These are phyloP conservation scores for Therioaphis trifolii DNA, from an alignment of 2,888 invertebrate species.

Conservation along the genomic window DNA sequence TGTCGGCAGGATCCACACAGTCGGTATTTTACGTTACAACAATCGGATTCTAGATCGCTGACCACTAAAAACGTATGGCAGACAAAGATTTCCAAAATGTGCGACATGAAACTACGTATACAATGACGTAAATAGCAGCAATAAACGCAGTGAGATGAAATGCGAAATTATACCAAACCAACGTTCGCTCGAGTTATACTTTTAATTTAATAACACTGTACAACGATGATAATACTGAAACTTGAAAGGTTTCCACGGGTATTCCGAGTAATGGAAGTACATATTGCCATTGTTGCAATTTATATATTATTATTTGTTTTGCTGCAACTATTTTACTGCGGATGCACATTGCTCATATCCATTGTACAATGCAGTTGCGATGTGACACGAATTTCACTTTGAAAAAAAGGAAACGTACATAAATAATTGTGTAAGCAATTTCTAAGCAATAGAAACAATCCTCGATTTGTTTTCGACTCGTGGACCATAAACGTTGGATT, in stretches of 20 bases:
- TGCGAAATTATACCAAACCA: too few species aligned
- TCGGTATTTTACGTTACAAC: background rate
- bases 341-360: background rate
- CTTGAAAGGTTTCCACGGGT: too few species aligned
- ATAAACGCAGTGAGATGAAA: too few species aligned
- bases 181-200: too few species aligned
- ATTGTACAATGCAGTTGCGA: background rate
- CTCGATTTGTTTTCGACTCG: slow-evolving; percentile 23
- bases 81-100: background rate
- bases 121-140: too few species aligned
- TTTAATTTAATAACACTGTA: too few species aligned
- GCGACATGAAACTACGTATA: too few species aligned
- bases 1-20: background rate
- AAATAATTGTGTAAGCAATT: slow-evolving; percentile 5
- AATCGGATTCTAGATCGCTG: background rate
- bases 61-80: background rate
- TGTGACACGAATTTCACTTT: slow-evolving; percentile 42
- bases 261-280: too few species aligned
- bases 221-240: too few species aligned
- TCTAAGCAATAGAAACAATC: background rate
- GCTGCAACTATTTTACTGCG: too few species aligned
- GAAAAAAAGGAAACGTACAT: slow-evolving; percentile 4
- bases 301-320: too few species aligned
- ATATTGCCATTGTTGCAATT: too few species aligned
- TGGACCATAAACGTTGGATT: slow-evolving; percentile 27